Percentiles rank a stretch among this genome's conserved stretches.
These are phyloP conservation scores for Cataglyphis hispanica DNA, from an alignment of 1,140 invertebrate species.

Conservation along the genomic window DNA sequence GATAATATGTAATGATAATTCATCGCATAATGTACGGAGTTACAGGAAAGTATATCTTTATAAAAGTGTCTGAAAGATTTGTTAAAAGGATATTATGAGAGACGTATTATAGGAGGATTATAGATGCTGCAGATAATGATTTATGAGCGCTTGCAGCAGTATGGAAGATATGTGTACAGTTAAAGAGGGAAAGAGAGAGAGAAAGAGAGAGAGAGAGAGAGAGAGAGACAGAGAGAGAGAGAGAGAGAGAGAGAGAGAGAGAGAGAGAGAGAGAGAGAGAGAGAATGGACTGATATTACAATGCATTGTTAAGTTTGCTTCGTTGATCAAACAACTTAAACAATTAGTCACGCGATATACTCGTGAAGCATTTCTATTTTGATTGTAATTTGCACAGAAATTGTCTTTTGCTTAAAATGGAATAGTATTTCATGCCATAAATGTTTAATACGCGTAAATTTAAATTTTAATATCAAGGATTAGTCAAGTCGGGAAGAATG, in stretches of 20 bases:
- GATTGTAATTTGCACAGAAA: slow-evolving; percentile 24
- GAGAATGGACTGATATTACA: slow-evolving; percentile 6
- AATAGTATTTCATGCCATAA: neutral
- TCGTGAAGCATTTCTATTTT: neutral
- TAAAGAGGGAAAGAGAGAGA: too few relatives aligned
- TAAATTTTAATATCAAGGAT: slow-evolving; percentile 21
- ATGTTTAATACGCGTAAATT: neutral
- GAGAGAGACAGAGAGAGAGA: too few relatives aligned
- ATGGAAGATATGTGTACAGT: too few relatives aligned
- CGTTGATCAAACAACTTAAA: slow-evolving; percentile 31
- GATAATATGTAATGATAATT: neutral
- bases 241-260: too few relatives aligned
- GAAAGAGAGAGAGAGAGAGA: too few relatives aligned
- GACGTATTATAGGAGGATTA: neutral
- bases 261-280: neutral
- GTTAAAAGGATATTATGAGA: neutral
- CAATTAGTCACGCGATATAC: neutral
- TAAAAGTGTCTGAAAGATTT: neutral
- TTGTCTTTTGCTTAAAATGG: slow-evolving; percentile 6
- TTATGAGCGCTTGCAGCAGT: slow-evolving; percentile 10
- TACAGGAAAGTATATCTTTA: neutral
- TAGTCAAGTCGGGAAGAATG: too few relatives aligned
- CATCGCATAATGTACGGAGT: neutral
- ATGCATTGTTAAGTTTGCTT: neutral
- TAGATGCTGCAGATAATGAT: slow-evolving; percentile 17